Conservation (phyloP, 2,113 vertebrate genomes). For the Epinephelus fuscoguttatus region DNA sequence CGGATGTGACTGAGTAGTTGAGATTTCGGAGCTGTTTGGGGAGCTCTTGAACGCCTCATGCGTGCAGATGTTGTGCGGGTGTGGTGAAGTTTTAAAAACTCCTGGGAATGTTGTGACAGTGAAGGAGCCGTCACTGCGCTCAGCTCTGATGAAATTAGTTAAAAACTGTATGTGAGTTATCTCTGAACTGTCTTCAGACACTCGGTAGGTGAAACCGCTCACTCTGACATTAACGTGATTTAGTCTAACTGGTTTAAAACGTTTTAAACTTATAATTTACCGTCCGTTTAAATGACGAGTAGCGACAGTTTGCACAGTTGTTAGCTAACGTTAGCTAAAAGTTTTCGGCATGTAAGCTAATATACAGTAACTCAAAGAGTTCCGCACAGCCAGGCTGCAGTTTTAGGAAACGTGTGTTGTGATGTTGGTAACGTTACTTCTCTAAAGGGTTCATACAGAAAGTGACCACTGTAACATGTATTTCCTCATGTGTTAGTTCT, state of each 20-base stretch:
- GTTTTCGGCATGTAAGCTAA: background rate
- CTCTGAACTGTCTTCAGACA: background rate
- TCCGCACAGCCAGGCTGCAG: background rate
- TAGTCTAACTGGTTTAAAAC: background rate
- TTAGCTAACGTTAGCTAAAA: background rate
- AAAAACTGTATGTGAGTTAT: background rate
- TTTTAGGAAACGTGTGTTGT: constrained; percentile 1
- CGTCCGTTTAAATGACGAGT: background rate
- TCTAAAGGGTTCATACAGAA: background rate
- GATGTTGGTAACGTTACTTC: background rate
- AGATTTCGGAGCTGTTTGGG: background rate
- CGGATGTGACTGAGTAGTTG: fast-evolving
- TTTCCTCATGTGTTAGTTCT: background rate
- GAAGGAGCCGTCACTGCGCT: background rate
- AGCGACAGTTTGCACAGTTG: background rate
- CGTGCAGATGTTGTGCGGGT: constrained; percentile 45
- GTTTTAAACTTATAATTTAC: background rate
- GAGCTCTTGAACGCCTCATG: constrained; percentile 29
- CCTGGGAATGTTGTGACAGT: constrained; percentile 3
- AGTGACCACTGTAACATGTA: background rate
- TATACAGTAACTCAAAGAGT: background rate
- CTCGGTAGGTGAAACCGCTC: constrained; percentile 33
- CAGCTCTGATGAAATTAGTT: fast-evolving
- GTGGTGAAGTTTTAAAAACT: constrained; percentile 6
- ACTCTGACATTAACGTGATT: background rate